Base-by-base conservation (phyloP, 2,797 vertebrate species). In the Vultur gryphus region DNA sequence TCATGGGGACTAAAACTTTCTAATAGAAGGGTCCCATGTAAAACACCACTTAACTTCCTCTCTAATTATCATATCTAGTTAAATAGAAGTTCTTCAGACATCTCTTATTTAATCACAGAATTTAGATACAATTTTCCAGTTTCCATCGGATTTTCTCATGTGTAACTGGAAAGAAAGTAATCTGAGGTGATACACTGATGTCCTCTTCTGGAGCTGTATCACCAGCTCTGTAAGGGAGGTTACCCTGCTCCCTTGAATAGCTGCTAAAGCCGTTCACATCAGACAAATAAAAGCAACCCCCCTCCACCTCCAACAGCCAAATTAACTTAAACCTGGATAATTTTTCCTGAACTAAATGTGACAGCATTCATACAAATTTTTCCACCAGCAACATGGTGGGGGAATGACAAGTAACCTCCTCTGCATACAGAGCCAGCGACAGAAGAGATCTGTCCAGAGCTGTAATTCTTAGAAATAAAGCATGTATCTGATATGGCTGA, bases 131-230 rank as follows among this genome's bases (percentile, higher is more conserved):
- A 37, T 87, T 84, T 89, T 69, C 51, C 25, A 28, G 6, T 80
- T 96, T 90, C 28, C 46, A 49, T n/a, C 2, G 18, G 6, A 65
- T 62, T 79, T 89, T 35, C 39, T 84, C 14, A 31, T 4, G 7
- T 3, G 6, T 44, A 70, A n/a, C 20, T 41, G 37, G 4, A 79
- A 88, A 87, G 16, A 77, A 90, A 62, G 19, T 19, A 44, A 67
- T 76, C 37, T 23, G 55, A 49, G 7, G 16, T 16, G 15, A 52
- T 23, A 65, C 9, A 65, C 4, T 16, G 11, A 57, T 37, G 19
- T 28, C 12, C 11, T 51, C 26, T 44, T 78, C 14, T 3, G 3
- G 9, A 92, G 59, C 1, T 0, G 0, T 33, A 52, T 13, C 64
- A 73, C 19, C 48, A 62, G 16, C 33, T 69, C 54, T 46, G 9